phyloP scores from a whole-genome alignment of 1,140 invertebrate genomes.

The Lasioglossum baleicum region DNA sequence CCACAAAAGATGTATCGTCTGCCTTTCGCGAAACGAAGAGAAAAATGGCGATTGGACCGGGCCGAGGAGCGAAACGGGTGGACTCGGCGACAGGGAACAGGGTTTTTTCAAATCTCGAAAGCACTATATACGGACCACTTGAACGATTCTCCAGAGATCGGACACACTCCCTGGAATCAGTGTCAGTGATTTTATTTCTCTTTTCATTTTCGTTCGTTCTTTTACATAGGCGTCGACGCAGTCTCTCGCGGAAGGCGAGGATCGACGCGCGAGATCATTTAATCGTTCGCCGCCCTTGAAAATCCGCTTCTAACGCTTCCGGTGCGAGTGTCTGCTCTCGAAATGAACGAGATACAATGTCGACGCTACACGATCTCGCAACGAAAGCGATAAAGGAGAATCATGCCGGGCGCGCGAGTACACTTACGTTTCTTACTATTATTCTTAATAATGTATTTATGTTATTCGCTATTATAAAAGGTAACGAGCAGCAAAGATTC shows the following conservation, averaged over 20 bases:
- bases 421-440: constrained; percentile 29
- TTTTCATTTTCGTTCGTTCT: neutral
- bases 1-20: neutral
- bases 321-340: neutral
- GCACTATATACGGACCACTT: constrained; percentile 25
- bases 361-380: too few species aligned
- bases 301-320: neutral
- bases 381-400: too few species aligned
- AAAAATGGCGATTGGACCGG: neutral
- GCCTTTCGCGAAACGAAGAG: neutral
- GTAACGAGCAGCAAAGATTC: constrained; percentile 18
- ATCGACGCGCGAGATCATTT: too few species aligned
- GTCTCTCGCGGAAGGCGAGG: too few species aligned
- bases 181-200: neutral
- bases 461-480: constrained; percentile 38
- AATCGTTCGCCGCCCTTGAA: too few species aligned
- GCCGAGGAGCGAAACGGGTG: neutral
- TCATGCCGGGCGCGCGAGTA: too few species aligned
- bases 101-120: constrained; percentile 45
- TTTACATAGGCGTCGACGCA: too few species aligned
- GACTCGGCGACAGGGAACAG: constrained; percentile 47
- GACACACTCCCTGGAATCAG: constrained; percentile 11
- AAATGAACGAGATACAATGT: too few species aligned
- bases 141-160: constrained; percentile 33
- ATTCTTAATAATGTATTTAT: constrained; percentile 33